Conservation (phyloP, 2,113 vertebrate species). For the Carlito syrichta region DNA sequence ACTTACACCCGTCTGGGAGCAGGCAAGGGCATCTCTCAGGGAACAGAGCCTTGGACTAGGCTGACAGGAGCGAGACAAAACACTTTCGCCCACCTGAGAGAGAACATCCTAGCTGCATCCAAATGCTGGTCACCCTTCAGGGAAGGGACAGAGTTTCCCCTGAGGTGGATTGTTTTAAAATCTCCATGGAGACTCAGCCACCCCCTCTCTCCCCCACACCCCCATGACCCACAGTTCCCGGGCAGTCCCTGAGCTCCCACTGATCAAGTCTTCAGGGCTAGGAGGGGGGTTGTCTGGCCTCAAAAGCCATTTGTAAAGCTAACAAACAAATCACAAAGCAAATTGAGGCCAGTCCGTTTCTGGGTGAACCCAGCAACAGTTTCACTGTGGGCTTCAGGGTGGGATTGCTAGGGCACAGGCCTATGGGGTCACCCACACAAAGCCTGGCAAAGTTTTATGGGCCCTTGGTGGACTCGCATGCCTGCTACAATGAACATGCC, state of each 20-base stretch:
- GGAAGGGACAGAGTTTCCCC: not conserved
- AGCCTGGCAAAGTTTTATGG: slow-evolving; percentile 70
- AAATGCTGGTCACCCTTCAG: not conserved
- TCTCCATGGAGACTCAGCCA: slow-evolving; percentile 59
- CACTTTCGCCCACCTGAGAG: not conserved
- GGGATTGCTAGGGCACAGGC: slow-evolving; percentile 57
- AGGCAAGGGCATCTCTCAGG: not conserved
- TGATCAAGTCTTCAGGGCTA: not conserved
- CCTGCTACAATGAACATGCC: slow-evolving; percentile 60
- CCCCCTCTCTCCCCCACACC: not conserved
- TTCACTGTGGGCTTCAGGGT: slow-evolving; percentile 71
- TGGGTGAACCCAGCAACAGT: slow-evolving; percentile 62
- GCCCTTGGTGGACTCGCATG: slow-evolving; percentile 48
- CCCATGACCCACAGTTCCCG: not conserved
- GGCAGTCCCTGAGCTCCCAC: not conserved
- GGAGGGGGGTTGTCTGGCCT: slow-evolving; percentile 68
- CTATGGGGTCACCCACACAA: slow-evolving; percentile 69
- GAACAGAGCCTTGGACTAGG: not conserved
- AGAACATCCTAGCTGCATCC: not conserved
- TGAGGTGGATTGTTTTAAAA: slow-evolving; percentile 66
- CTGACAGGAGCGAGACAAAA: not conserved
- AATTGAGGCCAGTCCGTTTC: slow-evolving; percentile 72
- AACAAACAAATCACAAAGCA: slow-evolving; percentile 78
- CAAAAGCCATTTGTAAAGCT: slow-evolving; percentile 77
- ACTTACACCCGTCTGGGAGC: not conserved